Evolutionary conservation across 1,140 invertebrate genomes (phyloP), one percentile per base, ranked within the genome.

Genomic region (Drosophila bipectinata): DNA sequence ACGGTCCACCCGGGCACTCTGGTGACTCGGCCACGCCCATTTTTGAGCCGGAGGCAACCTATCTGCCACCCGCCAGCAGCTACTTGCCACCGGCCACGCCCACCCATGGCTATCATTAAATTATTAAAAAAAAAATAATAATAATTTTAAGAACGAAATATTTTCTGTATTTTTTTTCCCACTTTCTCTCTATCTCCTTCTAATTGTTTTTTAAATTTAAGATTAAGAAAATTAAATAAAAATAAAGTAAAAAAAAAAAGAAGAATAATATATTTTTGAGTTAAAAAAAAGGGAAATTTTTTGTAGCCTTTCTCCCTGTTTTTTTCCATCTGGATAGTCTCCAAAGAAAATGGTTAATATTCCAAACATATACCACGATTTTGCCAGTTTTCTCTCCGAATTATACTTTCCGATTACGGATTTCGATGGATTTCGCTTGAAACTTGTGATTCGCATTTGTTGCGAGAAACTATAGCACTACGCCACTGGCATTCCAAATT

Each of bases 1-100:
- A 88, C 51, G 83, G 84, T 14, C 83, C 83, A 0, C 83, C 83
- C 0, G 75, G 62, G 1, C 83, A 87, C 18, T 88, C 83, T 2
- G 83, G 83, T 0, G 79, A 88, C 37, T 83, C 83, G 47, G 83
- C 83, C 64, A 77, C 83, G 58, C 84, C 83, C 58, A 89, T 88
- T 3, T 88, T 89, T 8, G 83, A 88, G 30, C 79, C 83, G 1
- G 83, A 88, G 34, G 73, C 84, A 28, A 88, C 83, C 0, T 88
- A 88, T 10, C 28, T 88, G 52, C 83, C 83, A 18, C 81, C 80
- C 0, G 66, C 62, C 24, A 72, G 30, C 41, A 81, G 62, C 62
- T 81, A 77, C 8, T 72, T 73, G 4, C 60, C 72, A 14, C 66
- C 80, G 3, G 72, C 80, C 62, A 54, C 77, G 24, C 69, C 82